Evolutionary conservation across 2,797 vertebrate genomes (phyloP).

Genomic region (Eurystomus glaucurus): DNA sequence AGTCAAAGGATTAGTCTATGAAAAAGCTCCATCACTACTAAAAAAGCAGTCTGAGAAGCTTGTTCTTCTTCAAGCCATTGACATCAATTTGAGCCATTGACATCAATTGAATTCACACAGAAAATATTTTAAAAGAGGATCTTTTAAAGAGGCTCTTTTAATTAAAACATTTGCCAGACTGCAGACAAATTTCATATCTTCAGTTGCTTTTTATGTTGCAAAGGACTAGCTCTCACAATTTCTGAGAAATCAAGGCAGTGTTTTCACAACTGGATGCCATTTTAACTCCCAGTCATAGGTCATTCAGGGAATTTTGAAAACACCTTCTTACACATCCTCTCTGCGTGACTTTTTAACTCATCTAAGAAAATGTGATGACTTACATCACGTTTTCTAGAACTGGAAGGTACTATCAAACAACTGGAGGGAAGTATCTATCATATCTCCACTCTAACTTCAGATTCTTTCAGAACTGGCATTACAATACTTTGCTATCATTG

Average conservation of each 20-base stretch:
- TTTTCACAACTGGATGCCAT: not conserved
- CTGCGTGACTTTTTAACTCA: accelerated
- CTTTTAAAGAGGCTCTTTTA: not conserved
- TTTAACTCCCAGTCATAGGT: not conserved
- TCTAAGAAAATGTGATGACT: not conserved
- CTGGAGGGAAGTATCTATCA: not conserved
- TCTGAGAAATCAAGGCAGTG: not conserved
- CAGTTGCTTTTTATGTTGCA: not conserved
- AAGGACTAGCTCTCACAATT: not conserved
- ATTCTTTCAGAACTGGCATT: not conserved
- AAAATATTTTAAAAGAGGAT: not conserved
- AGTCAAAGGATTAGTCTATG: not conserved
- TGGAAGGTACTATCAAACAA: not conserved
- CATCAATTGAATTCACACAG: not conserved
- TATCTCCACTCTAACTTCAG: not conserved
- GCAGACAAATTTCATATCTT: not conserved
- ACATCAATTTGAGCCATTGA: too few relatives aligned
- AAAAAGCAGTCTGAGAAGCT: not conserved
- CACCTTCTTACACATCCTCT: not conserved
- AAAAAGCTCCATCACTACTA: not conserved
- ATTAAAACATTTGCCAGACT: not conserved
- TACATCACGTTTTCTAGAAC: not conserved
- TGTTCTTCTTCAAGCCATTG: not conserved
- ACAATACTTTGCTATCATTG: not conserved
- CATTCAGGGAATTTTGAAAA: not conserved